These are phyloP conservation scores for Nomada hirtipes DNA, from an alignment of 2,888 invertebrate genomes.

Conservation along the genomic window DNA sequence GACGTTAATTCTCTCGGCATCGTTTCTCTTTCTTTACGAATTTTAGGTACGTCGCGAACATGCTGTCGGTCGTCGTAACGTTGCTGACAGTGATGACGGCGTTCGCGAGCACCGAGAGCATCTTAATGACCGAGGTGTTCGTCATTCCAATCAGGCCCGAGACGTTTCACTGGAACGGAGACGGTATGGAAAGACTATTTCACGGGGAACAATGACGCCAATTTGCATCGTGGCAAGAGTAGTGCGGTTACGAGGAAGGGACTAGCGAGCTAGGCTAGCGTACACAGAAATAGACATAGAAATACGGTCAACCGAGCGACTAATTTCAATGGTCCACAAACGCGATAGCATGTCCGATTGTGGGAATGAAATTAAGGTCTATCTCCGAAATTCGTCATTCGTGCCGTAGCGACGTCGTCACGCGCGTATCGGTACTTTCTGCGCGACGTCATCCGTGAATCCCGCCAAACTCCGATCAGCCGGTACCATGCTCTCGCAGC, in stretches of 20 bases:
- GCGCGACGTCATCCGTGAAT: constrained; percentile 45
- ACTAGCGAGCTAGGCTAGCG: neutral
- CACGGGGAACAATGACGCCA: constrained; percentile 19
- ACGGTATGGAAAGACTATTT: constrained; percentile 85
- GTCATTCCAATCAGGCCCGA: constrained; percentile 91
- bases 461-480: neutral
- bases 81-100: constrained; percentile 39
- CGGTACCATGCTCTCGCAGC: neutral
- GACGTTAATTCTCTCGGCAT: constrained; percentile 23
- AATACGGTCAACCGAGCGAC: neutral
- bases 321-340: constrained; percentile 22
- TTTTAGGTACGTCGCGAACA: constrained; percentile 40
- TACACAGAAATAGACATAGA: constrained; percentile 19
- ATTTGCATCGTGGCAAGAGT: neutral
- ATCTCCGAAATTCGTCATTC: constrained; percentile 46
- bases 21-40: constrained; percentile 20
- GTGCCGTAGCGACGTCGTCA: constrained; percentile 46
- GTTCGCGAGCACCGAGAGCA: constrained; percentile 83
- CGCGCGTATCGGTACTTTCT: constrained; percentile 53
- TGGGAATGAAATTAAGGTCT: no score
- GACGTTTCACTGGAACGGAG: constrained; percentile 92
- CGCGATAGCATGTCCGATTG: constrained; percentile 7
- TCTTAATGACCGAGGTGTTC: constrained; percentile 91
- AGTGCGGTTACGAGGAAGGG: neutral
- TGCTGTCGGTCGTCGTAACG: constrained; percentile 51